Percentiles rank a stretch among this genome's conserved stretches.
phyloP scores from a whole-genome alignment of 1,140 invertebrate genomes.

The Pteromalus puparum region DNA sequence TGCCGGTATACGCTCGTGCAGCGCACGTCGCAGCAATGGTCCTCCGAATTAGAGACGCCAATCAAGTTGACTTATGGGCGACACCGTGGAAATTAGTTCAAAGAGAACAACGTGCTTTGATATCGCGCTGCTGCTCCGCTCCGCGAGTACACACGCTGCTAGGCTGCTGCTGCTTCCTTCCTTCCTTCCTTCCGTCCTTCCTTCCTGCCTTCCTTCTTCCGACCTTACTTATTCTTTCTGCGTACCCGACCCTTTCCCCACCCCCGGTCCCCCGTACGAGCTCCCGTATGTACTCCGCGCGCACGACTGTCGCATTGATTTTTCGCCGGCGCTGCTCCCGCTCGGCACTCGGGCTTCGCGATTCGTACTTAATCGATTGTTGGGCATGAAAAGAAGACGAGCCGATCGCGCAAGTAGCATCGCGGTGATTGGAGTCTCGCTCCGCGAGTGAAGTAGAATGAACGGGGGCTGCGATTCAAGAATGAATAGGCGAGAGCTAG shows the following conservation, averaged over 20 bases:
- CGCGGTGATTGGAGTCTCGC: neutral
- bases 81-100: slow-evolving; percentile 54
- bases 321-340: neutral
- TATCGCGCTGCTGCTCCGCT: slow-evolving; percentile 24
- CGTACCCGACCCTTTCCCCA: neutral
- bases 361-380: too few relatives aligned
- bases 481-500: neutral
- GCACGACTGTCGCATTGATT: neutral
- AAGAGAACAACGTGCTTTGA: slow-evolving; percentile 51
- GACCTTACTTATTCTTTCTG: slow-evolving; percentile 53
- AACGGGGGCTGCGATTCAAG: neutral
- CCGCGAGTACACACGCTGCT: neutral
- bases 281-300: neutral
- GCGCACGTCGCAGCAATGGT: slow-evolving; percentile 36
- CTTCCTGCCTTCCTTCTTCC: slow-evolving; percentile 47
- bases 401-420: too few relatives aligned
- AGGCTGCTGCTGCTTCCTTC: neutral
- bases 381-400: neutral
- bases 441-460: neutral
- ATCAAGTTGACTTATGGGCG: slow-evolving; percentile 55
- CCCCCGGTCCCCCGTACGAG: neutral
- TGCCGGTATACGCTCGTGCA: neutral
- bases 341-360: too few relatives aligned
- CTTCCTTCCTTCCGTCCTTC: neutral
- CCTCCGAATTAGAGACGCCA: slow-evolving; percentile 55